Base-by-base conservation (phyloP, 2,113 vertebrate species). In the Platichthys stellatus region DNA sequence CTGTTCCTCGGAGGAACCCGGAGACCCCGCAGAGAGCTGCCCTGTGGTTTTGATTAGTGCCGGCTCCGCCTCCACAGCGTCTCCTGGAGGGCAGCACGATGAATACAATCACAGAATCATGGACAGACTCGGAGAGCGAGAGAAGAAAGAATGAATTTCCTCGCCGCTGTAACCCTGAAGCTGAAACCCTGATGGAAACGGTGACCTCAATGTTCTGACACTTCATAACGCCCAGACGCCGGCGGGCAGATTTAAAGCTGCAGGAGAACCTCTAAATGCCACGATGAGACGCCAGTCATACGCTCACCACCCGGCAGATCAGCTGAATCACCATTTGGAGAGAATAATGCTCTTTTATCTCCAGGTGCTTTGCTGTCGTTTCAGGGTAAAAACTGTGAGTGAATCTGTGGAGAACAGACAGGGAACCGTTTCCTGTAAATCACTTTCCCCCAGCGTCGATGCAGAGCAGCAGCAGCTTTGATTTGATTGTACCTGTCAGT, bases 21-120 rank as follows among this genome's bases (percentile, higher is more conserved):
- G 58, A 14, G 68, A 78, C 85, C 45, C 17, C 74, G 64, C 72
- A 71, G 65, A 80, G 69, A 71, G 65, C 66, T 66, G 70, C 81
- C 80, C 84, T 53, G 76, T 56, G 18, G 85, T 84, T 91, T 80
- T 82, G 86, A 91, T 89, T 90, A 69, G 83, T n/a, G 58, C 69
- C 66, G 64, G 78, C 87, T 82, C 86, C 70, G 40, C 84, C 86
- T 86, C 69, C 65, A 35, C 72, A 45, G 20, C 23, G 5, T 72
- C 60, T 78, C 76, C 80, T 23, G 59, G 17, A 77, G 86, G 72
- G 51, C 64, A 66, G 10, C 10, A 85, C 76, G 9, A 76, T 69
- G 74, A 84, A 81, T 76, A 69, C 74, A 31, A 86, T 81, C 76
- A 86, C 65, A 77, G 66, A 83, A 45, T 26, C 61, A 57, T 21